Evolutionary conservation across 1,140 invertebrate genomes (phyloP).

Genomic region (Protaetia brevitarsis): DNA sequence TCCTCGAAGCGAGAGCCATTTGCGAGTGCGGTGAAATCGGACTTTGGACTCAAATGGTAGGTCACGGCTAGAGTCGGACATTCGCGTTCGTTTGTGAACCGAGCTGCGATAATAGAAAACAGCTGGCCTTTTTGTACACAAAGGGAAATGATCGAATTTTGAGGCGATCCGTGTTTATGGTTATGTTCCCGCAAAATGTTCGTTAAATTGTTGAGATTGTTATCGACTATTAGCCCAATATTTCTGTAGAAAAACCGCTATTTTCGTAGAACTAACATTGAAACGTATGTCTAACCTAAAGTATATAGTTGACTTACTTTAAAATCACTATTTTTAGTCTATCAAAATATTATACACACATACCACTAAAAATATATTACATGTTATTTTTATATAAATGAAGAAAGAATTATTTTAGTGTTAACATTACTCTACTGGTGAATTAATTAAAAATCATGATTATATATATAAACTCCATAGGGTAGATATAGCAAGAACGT

Average conservation of each 20-base stretch:
- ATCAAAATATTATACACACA: not conserved
- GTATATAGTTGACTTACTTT: not conserved
- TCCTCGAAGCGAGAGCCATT: not conserved
- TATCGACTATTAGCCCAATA: too few relatives aligned
- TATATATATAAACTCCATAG: too few relatives aligned
- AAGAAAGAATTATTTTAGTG: too few relatives aligned
- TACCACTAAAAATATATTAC: not conserved
- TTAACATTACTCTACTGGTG: too few relatives aligned
- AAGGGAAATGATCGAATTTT: not conserved
- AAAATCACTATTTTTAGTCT: slow-evolving; percentile 12
- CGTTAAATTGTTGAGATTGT: too few relatives aligned
- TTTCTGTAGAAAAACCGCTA: too few relatives aligned
- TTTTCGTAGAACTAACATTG: not conserved
- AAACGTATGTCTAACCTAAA: not conserved
- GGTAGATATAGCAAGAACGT: too few relatives aligned
- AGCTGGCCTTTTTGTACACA: slow-evolving; percentile 15
- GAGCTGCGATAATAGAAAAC: slow-evolving; percentile 15
- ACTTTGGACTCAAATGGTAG: slow-evolving; percentile 10
- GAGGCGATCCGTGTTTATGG: not conserved
- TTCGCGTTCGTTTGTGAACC: not conserved
- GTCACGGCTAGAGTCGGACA: not conserved
- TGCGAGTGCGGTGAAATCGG: not conserved
- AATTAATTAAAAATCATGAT: too few relatives aligned
- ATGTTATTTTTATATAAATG: not conserved
- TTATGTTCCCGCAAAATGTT: too few relatives aligned